Base-by-base conservation (phyloP, 2,113 vertebrate species). In the Urocolius indicus region DNA sequence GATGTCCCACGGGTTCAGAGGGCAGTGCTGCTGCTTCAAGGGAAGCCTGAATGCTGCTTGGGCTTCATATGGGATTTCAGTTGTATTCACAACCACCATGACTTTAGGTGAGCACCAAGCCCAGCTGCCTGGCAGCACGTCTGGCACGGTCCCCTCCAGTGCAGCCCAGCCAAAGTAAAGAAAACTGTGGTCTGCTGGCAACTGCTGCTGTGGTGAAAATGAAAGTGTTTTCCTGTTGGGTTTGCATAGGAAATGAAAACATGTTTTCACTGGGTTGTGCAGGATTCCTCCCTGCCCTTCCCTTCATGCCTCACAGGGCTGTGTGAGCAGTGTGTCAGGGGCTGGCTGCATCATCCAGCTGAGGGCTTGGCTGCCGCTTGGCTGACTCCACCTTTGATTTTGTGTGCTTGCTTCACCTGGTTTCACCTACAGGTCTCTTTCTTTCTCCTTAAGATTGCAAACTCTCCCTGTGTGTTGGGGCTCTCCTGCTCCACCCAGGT, bases 1-100 rank as follows among this genome's bases (percentile, higher is more conserved):
- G 6, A 1, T 5, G 49, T 23, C 27, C 4, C 32, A 5, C 1
- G 1, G 17, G 4, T 45, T 16, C 30, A 6, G 29, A 58, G 45
- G 7, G 45, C 30, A 13, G 29, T 4, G 3, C 22, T 19, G 7
- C 12, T 30, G 26, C 68, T 65, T 38, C 3, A 32, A 46, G 32
- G 11, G 23, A 29, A 21, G 13, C 15, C 16, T 5, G 3, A 20
- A 49, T 3, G n/a, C 43, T 68, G 36, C 48, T 55, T 36, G 26
- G 55, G 41, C 69, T 63, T n/a, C 43, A 5, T 6, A 6, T 4
- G 22, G 34, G 77, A 9, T 27, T 38, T 5, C 21, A 38, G 16
- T 27, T 30, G 17, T 34, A 4, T 34, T 74, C 48, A 48, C 22
- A 41, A 9, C 34, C 11, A 4, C 22, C 1, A 4, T 36, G n/a